Evolutionary conservation across 2,888 invertebrate species (phyloP).

Genomic region (Pachycephus smyrnensis): DNA sequence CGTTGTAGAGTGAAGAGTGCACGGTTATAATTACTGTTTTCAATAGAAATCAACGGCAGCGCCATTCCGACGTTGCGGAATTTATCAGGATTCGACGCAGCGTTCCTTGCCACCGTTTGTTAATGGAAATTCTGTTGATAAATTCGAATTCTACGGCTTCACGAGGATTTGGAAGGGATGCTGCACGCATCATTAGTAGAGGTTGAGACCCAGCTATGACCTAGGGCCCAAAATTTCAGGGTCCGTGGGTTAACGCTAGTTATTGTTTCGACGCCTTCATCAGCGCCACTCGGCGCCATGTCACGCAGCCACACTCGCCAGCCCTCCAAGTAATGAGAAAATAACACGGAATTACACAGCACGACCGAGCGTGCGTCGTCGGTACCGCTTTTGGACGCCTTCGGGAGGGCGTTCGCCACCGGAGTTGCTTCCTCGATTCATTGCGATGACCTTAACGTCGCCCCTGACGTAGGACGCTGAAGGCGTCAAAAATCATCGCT

Average conservation of each 20-base stretch:
- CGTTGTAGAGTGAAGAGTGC: too few relatives aligned
- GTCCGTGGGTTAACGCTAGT: conserved; percentile 23
- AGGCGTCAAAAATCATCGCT: not conserved
- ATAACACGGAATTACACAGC: conserved; percentile 57
- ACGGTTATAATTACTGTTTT: not conserved
- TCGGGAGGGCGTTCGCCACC: conserved; percentile 41
- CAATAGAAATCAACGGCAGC: not conserved
- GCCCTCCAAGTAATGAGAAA: conserved; percentile 49
- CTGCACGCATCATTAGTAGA: not conserved
- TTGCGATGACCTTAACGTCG: not conserved
- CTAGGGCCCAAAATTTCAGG: not conserved
- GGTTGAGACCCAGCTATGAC: not conserved
- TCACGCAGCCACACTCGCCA: conserved; percentile 38
- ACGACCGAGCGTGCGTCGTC: conserved; percentile 45
- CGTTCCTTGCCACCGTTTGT: not conserved
- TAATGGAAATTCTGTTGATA: not conserved
- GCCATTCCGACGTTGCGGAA: not conserved
- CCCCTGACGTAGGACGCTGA: not conserved
- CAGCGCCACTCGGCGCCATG: conserved; percentile 33
- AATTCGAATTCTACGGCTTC: not conserved
- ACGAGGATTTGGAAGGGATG: not conserved
- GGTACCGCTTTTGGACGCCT: conserved; percentile 38
- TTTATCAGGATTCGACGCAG: not conserved
- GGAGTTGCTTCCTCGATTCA: not conserved
- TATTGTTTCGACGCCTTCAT: conserved; percentile 44